Percentiles rank a stretch among this genome's conserved stretches.
phyloP scores from a whole-genome alignment of 2,888 invertebrate genomes.

The Flexamia atlantica region DNA sequence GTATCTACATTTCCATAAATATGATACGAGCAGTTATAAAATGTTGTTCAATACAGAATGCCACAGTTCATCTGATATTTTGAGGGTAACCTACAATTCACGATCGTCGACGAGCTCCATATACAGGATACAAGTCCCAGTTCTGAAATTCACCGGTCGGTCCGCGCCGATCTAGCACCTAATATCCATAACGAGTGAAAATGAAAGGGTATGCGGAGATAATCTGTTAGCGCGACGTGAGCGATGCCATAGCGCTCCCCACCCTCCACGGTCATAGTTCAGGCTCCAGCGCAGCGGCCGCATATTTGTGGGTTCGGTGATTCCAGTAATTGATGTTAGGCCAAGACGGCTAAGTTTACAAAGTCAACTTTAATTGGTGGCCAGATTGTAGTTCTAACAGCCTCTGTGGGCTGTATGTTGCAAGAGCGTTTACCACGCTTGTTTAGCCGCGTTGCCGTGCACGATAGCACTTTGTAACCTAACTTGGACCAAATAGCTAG shows the following conservation, averaged over 20 bases:
- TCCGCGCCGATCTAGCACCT: neutral
- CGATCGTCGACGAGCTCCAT: too few relatives aligned
- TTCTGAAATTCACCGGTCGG: neutral
- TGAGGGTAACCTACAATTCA: too few relatives aligned
- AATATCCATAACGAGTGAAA: conserved; percentile 7
- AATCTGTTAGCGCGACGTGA: neutral
- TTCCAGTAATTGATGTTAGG: conserved; percentile 32
- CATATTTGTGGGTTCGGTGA: conserved; percentile 14
- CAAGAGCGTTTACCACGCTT: conserved; percentile 14
- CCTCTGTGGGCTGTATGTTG: neutral
- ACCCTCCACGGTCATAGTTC: neutral
- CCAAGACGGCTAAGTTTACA: conserved; percentile 29
- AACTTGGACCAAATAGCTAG: too few relatives aligned
- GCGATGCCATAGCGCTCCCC: conserved; percentile 11
- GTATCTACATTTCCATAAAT: too few relatives aligned
- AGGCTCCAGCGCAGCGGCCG: neutral
- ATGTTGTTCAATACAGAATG: too few relatives aligned
- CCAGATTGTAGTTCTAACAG: conserved; percentile 8
- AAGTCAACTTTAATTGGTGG: conserved; percentile 37
- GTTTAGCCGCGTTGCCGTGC: neutral
- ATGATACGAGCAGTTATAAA: too few relatives aligned
- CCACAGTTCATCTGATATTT: too few relatives aligned
- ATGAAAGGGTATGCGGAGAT: neutral
- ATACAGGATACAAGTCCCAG: too few relatives aligned
- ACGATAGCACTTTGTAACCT: too few relatives aligned